Base-by-base conservation (phyloP, 2,113 vertebrate genomes). In the Pelusios castaneus region DNA sequence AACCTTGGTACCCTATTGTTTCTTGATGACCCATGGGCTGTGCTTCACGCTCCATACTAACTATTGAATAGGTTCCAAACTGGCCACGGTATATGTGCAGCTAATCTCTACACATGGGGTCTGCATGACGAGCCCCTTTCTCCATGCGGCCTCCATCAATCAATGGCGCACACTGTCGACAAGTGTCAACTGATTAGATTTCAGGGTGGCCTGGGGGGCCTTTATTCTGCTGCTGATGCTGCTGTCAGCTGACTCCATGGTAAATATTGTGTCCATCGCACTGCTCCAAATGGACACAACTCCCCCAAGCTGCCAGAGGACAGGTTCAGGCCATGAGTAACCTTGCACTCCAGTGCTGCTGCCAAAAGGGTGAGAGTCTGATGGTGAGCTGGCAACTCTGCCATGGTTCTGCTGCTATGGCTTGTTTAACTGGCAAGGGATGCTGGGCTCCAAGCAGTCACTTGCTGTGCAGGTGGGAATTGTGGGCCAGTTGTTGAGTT, bases 401-500 rank as follows among this genome's bases (percentile, higher is more conserved):
- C n/a, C 70, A 1, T 63, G 60, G 34, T 6, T 41, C 38, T 73
- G 70, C 88, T 87, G 45, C 85, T 63, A 16, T 63, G 31, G 31
- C 14, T 63, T 31, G 13, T 14, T 63, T 29, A 8, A 14, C 31
- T 63, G 14, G 31, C 60, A 63, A 88, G 81, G 87, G 80, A 90
- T 38, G 73, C 84, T 90, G 49, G 31, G 10, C 54, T 90, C 83
- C 54, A 91, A 93, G 87, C 94, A 95, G 96, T 89, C 90, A 80
- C 79, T 92, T 0, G 0, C 29, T 90, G 56, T 80, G 96, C 87
- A 94, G 45, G 17, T 76, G 58, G 19, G 67, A 94, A 90, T 84
- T 95, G n/a, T 89, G 80, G 45, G 80, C 84, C 95, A 87, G 82
- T 78, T 14, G n/a, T 85, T 93, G 87, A 95, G 82, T 91, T 87